These are phyloP conservation scores for Athetis lepigone DNA, from an alignment of 2,888 invertebrate species.

Conservation along the genomic window DNA sequence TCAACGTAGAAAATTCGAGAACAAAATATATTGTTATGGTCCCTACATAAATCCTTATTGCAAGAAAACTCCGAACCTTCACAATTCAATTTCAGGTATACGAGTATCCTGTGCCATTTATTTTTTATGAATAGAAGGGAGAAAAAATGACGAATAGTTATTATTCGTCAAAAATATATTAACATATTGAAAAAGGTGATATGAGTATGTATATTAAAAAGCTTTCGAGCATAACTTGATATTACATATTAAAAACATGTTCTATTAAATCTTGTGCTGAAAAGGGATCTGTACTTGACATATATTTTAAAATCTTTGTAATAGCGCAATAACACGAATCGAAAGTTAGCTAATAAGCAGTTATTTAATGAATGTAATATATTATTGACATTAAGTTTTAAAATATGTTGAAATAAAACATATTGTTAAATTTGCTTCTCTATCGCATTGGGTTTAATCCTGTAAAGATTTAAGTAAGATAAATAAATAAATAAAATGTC, in stretches of 20 bases:
- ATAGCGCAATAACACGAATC: no score
- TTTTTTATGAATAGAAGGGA: slow-evolving; percentile 17
- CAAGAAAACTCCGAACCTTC: slow-evolving; percentile 20
- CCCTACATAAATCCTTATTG: slow-evolving; percentile 36
- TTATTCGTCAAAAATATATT: slow-evolving; percentile 2
- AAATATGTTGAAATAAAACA: no score
- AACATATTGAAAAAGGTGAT: slow-evolving; percentile 18
- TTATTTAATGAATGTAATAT: no score
- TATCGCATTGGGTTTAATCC: no score
- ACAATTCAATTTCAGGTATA: slow-evolving; percentile 47
- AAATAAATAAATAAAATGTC: no score
- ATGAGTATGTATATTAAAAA: slow-evolving; percentile 27
- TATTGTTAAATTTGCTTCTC: no score
- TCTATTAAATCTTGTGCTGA: slow-evolving; percentile 4
- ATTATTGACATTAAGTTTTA: no score
- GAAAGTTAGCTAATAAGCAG: no score
- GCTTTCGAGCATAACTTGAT: slow-evolving; percentile 1
- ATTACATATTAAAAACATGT: slow-evolving; percentile 17
- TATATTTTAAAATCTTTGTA: no score
- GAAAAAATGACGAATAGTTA: slow-evolving; percentile 23
- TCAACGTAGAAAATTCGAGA: slow-evolving; percentile 5
- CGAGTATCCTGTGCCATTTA: slow-evolving; percentile 9
- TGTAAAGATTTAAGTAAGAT: no score
- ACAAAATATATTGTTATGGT: slow-evolving; percentile 21
- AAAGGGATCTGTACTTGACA: background rate